A percentile compares a stretch with the other conserved stretches of the same genome.
phyloP scores from a whole-genome alignment of 2,113 vertebrate species.

The Xenopus laevis region DNA sequence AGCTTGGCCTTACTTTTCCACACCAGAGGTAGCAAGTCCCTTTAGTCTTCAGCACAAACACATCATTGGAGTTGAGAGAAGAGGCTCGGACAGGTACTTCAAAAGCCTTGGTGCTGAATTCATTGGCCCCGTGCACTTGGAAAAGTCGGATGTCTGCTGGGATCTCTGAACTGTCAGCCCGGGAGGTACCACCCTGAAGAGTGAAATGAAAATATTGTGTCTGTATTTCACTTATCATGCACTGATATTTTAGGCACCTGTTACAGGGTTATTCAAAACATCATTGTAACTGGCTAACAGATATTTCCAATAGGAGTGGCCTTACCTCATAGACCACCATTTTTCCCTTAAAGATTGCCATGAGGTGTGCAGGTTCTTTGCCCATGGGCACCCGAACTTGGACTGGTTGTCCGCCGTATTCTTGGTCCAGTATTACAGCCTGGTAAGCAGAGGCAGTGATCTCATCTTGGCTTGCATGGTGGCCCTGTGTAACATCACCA shows the following conservation, averaged over 20 bases:
- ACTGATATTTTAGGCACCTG: no score
- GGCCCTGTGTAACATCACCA: slow-evolving; percentile 62
- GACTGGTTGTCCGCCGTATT: slow-evolving; percentile 72
- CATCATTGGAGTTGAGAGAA: slow-evolving; percentile 82
- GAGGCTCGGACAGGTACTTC: slow-evolving; percentile 65
- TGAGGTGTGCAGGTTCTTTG: slow-evolving; percentile 79
- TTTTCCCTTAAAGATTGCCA: slow-evolving; percentile 83
- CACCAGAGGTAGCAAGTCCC: slow-evolving; percentile 81
- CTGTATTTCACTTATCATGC: no score
- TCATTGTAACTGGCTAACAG: no score
- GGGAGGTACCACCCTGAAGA: slow-evolving; percentile 70
- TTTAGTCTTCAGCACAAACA: slow-evolving; percentile 78
- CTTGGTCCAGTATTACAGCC: slow-evolving; percentile 70
- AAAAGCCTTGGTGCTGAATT: slow-evolving; percentile 77
- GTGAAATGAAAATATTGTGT: not conserved
- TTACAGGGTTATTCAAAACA: no score
- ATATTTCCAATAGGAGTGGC: no score
- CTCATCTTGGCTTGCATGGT: slow-evolving; percentile 71
- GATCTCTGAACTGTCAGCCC: slow-evolving; percentile 37
- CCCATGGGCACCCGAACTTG: slow-evolving; percentile 84
- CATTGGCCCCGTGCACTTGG: slow-evolving; percentile 71
- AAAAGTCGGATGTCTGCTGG: slow-evolving; percentile 65
- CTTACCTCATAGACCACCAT: slow-evolving; percentile 79
- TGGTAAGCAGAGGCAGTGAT: slow-evolving; percentile 77
- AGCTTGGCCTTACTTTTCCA: slow-evolving; percentile 69